Conservation (phyloP, 2,888 invertebrate genomes). For the Bombyx huttoni region DNA sequence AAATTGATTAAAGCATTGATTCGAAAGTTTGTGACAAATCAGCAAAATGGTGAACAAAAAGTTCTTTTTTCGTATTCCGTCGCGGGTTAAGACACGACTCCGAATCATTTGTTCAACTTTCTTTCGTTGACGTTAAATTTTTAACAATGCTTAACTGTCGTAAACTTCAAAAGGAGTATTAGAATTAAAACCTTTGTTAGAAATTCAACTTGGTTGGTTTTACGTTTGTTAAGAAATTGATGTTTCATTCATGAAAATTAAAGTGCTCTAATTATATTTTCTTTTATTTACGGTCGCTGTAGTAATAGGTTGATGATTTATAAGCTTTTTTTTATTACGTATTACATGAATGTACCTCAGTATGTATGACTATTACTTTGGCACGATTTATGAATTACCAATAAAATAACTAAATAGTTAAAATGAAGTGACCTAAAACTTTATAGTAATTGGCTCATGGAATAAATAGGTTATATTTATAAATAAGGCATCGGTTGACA, state of each 20-base stretch:
- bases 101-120: constrained; percentile 26
- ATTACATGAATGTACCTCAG: too few relatives aligned
- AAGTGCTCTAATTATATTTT: background rate
- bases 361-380: too few relatives aligned
- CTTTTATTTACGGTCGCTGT: too few relatives aligned
- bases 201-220: background rate
- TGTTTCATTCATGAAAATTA: background rate
- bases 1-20: constrained; percentile 57
- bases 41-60: constrained; percentile 44
- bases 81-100: constrained; percentile 26
- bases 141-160: constrained; percentile 30
- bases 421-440: too few relatives aligned
- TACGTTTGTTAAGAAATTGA: background rate
- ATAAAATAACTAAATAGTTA: too few relatives aligned
- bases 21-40: constrained; percentile 47
- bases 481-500: too few relatives aligned
- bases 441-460: too few relatives aligned
- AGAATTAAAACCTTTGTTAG: constrained; percentile 22
- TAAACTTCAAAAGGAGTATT: constrained; percentile 23
- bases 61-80: constrained; percentile 30
- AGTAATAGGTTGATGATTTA: too few relatives aligned
- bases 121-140: constrained; percentile 24
- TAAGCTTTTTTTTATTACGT: too few relatives aligned
- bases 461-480: too few relatives aligned
- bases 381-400: too few relatives aligned